A percentile compares a stretch with the other conserved stretches of the same genome.
phyloP scores from a whole-genome alignment of 1,140 invertebrate genomes.

The Neodiprion virginianus region DNA sequence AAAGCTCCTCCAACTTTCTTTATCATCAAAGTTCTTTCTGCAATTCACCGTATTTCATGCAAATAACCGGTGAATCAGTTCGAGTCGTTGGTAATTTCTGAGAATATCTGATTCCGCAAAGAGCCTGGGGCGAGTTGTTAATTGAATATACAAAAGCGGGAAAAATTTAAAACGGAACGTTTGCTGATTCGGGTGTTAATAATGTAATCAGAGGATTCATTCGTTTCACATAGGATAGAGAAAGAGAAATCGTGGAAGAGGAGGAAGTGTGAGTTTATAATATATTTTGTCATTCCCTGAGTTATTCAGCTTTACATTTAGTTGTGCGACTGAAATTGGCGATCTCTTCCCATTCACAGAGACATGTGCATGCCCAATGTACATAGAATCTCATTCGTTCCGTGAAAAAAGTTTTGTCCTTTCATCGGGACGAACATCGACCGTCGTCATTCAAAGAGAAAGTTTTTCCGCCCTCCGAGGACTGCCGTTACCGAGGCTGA shows the following conservation, averaged over 20 bases:
- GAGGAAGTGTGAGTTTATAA: not conserved
- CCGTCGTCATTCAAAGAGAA: constrained; percentile 1
- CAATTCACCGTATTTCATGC: no score
- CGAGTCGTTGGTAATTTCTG: no score
- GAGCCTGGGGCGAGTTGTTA: no score
- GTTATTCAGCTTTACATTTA: not conserved
- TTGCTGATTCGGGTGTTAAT: not conserved
- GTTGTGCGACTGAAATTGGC: no score
- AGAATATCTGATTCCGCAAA: no score
- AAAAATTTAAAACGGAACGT: no score
- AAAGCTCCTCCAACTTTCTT: no score
- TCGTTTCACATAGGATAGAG: not conserved
- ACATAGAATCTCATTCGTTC: not conserved
- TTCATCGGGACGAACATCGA: not conserved
- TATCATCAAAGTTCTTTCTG: no score
- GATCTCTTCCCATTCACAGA: not conserved
- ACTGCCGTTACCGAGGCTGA: not conserved
- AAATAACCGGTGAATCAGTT: no score
- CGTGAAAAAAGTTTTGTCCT: not conserved
- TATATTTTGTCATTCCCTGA: not conserved
- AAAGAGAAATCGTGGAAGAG: not conserved
- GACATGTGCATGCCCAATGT: not conserved
- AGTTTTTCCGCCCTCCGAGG: not conserved
- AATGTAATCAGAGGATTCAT: not conserved
- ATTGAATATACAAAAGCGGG: no score